Evolutionary conservation across 53 echinoderm and acorn worm genomes (phyloP), one percentile per base, ranked within the genome.

Genomic region (Actinopyga echinites): DNA sequence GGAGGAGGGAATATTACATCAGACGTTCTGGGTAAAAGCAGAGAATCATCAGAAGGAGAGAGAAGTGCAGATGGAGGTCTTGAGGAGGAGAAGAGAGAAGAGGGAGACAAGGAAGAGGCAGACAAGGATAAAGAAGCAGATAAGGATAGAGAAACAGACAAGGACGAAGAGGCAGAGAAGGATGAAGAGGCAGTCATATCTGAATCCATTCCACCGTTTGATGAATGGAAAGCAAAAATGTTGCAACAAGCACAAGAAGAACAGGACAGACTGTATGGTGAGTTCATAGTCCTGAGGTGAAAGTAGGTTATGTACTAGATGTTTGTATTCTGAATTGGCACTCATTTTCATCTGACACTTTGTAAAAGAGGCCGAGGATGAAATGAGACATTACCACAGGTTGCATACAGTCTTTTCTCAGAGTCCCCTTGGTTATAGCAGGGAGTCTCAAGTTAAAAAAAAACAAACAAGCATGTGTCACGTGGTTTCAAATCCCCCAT

Each of bases 161-260:
- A 29, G 20, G 69, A 79, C 19, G 91, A 86, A 42, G 85, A 54
- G 43, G 74, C 63, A 79, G 37, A 83, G 57, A 52, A 56, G 31
- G 42, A 42, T 26, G 54, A 38, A 3, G 79, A 84, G 10, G 53
- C 64, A 56, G 6, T 67, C 10, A 75, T 84, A 56, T 83, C 36
- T 26, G 90, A 91, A 49, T 75, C 92, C 55, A 93, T 95, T 81
- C 93, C 91, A 12, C 93, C 95, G 21, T 95, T 91, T 83, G 91
- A 89, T 67, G 95, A 95, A 57, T 95, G 95, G 95, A 95, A 92
- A 74, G 75, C 91, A 84, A 91, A 95, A 74, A 89, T 91, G 87
- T 64, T 93, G 83, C 85, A 90, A 38, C 87, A 90, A 54, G 95
- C 89, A 40, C 62, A 87, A 68, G 93, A 95, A 58, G 81, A 86